Percentiles rank a stretch among this genome's conserved stretches.
Evolutionary conservation across 2,797 vertebrate species (phyloP).

Genomic region (Pipistrellus pipistrellus): DNA sequence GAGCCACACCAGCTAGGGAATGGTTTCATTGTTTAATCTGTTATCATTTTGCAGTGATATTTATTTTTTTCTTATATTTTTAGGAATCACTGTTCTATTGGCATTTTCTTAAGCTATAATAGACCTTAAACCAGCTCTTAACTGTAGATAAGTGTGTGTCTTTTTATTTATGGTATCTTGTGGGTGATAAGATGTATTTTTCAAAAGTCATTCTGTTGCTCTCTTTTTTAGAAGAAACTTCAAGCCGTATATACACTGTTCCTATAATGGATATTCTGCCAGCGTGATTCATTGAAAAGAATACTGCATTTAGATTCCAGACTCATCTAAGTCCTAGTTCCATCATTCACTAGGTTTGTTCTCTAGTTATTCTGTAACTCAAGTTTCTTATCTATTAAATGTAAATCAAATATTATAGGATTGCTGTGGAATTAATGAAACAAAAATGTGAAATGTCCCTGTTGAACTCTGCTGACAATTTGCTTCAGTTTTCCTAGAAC

Average conservation of each 20-base stretch:
- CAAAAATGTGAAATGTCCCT: conserved; percentile 37
- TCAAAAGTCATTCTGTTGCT: not conserved
- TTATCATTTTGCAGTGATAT: not conserved
- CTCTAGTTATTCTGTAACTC: not conserved
- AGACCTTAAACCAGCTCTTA: not conserved
- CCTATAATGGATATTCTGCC: not conserved
- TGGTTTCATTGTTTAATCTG: not conserved
- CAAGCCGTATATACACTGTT: not conserved
- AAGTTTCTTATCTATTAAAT: conserved; percentile 48
- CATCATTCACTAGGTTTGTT: not conserved
- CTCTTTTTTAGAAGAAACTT: conserved; percentile 22
- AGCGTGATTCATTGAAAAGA: not conserved
- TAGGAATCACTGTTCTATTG: not conserved
- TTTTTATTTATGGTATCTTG: conserved; percentile 21
- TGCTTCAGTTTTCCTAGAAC: conserved; percentile 57
- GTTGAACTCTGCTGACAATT: conserved; percentile 46
- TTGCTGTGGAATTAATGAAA: conserved; percentile 4
- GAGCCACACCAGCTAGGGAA: not conserved
- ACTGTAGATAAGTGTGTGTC: not conserved
- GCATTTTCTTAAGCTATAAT: not conserved
- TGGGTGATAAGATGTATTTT: not conserved
- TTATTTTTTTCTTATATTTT: conserved; percentile 40
- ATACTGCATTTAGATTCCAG: not conserved
- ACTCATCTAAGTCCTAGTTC: not conserved
- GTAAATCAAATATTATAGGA: conserved; percentile 28